Base-by-base conservation (phyloP, 1,140 invertebrate genomes). In the Drosophila lacertosa region DNA sequence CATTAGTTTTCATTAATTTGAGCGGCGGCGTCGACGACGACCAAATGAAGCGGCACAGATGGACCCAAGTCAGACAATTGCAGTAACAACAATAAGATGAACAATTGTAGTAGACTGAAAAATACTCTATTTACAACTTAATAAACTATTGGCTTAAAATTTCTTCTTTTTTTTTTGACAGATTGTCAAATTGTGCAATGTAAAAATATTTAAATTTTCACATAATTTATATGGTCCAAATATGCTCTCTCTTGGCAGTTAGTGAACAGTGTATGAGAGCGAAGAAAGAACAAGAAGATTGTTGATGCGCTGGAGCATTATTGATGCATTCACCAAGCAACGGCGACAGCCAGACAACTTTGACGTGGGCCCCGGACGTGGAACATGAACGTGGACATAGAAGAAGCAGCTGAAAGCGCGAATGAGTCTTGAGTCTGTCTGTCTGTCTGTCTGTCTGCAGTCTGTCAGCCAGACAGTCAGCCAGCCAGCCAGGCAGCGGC, bases 1-100 rank as follows among this genome's bases (percentile, higher is more conserved):
- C 82, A 86, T 86, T 86, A 86, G 82, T 86, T 86, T 86, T 86
- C 82, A 86, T 86, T 86, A 88, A 86, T 86, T 86, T 88, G 82
- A 86, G 65, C 81, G 74, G 62, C 80, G 51, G 48, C 79, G 53
- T 44, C 71, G 54, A 58, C 45, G 26, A 16, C 53, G 26, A 18
- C 44, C 59, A 69, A 69, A 69, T 73, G 69, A 73, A 64, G 65
- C 62, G 73, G 71, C 78, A 75, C 77, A 81, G 77, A 81, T 84
- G 81, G 82, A 84, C 77, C 69, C 50, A 3, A 54, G 63, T 40
- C 69, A 72, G 69, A 72, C 69, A 73, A 73, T 73, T 73, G 40
- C 50, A 63, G 47, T 35, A 37, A 26, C 48, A 47, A 39, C 32
- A 37, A 40, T 22, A 64, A 40, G 50, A 57, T 67, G 29, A 72